Base-by-base conservation (phyloP, 2,888 invertebrate species). In the Drosophila histrio region DNA sequence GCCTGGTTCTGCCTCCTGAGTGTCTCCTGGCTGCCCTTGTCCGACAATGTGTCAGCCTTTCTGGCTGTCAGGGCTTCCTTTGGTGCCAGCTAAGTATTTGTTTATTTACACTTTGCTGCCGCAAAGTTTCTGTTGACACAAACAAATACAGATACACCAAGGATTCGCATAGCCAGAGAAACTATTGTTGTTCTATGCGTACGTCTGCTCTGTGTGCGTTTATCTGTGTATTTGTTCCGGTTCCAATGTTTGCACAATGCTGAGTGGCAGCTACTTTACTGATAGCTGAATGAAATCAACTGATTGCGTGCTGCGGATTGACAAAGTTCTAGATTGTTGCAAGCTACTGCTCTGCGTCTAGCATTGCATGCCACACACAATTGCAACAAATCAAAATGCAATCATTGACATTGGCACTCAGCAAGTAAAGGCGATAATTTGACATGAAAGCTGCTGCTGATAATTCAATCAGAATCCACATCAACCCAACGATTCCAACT, bases 241-340 rank as follows among this genome's bases (percentile, higher is more conserved):
- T 15, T 49, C 21, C 72, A 72, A 63, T 67, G 72, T 72, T 57
- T 61, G 57, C 62, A 24, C 56, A 64, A 57, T 34, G 54, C 63
- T 66, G 74, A 86, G 84, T 83, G 80, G 71, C 80, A 81, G 78
- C 78, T 75, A 82, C 76, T 85, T 81, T 58, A 52, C 76, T 82
- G 82, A 87, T 85, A 71, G 58, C 77, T 77, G 77, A 73, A 79
- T 78, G 76, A 79, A 84, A 78, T 72, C 69, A 81, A 73, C 82
- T 82, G 87, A 82, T 85, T 87, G 83, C 70, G 43, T 63, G 59
- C 59, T 54, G 64, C 54, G 63, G 66, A 79, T 79, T 85, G 83
- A 67, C 79, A 71, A 62, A 65, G 74, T 36, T 8, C n/a, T 4
- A 44, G 46, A 74, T 39, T 59, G 63, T 52, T 30, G 76, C 60